phyloP scores from a whole-genome alignment of 2,888 invertebrate species.

The Odontocerum albicorne region DNA sequence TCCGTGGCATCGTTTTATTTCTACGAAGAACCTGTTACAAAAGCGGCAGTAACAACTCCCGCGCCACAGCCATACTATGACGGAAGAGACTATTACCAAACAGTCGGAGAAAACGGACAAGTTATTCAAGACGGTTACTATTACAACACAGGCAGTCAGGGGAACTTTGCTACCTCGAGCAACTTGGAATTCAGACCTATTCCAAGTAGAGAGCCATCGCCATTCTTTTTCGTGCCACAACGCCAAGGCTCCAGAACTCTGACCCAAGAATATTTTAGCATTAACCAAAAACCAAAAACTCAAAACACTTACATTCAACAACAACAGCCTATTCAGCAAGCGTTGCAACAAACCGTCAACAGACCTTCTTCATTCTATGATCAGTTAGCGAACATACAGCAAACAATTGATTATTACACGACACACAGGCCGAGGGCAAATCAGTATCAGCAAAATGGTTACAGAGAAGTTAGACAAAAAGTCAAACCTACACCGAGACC shows the following conservation, averaged over 20 bases:
- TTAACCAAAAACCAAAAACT: constrained; percentile 50
- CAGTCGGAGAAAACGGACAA: constrained; percentile 25
- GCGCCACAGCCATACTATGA: constrained; percentile 56
- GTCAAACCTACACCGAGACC: constrained; percentile 61
- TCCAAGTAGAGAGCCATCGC: constrained; percentile 34
- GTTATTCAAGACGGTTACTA: constrained; percentile 51
- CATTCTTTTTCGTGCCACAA: constrained; percentile 53
- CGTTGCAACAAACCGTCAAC: constrained; percentile 43
- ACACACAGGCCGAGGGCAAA: constrained; percentile 58
- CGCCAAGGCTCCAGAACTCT: constrained; percentile 56
- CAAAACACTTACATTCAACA: constrained; percentile 41
- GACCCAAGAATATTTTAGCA: constrained; percentile 58
- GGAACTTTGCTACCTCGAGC: constrained; percentile 47
- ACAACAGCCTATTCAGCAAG: constrained; percentile 17
- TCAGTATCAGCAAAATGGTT: constrained; percentile 44
- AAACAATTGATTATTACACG: constrained; percentile 65
- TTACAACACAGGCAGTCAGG: constrained; percentile 46
- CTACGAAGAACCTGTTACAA: constrained; percentile 60
- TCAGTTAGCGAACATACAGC: constrained; percentile 66
- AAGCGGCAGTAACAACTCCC: constrained; percentile 54
- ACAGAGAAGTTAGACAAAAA: constrained; percentile 42
- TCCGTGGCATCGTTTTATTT: constrained; percentile 66
- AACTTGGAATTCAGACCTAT: constrained; percentile 54
- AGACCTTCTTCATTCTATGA: constrained; percentile 62
- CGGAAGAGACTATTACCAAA: constrained; percentile 44